A percentile compares a stretch with the other conserved stretches of the same genome.
These are phyloP conservation scores for Tigriopus californicus DNA, from an alignment of 2,888 invertebrate species.

Conservation along the genomic window DNA sequence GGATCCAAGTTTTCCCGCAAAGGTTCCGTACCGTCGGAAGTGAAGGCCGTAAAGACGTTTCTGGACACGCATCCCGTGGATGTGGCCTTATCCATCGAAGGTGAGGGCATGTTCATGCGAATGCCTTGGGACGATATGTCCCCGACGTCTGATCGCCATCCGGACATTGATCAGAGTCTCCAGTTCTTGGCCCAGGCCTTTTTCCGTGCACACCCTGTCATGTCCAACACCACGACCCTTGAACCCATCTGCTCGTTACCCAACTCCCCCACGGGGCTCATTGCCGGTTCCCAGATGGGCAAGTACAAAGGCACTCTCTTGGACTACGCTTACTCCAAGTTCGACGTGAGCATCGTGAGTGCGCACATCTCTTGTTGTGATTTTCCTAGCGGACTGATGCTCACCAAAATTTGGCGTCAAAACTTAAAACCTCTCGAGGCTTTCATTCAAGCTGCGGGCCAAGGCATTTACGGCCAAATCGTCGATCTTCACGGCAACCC, in stretches of 20 bases:
- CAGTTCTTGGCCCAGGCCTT: slow-evolving; percentile 20
- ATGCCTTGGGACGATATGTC: slow-evolving; percentile 24
- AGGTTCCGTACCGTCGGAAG: slow-evolving; percentile 15
- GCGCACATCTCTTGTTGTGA: slow-evolving; percentile 62
- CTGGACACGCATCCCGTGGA: slow-evolving; percentile 47
- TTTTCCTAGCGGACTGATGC: slow-evolving; percentile 45
- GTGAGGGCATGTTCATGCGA: slow-evolving; percentile 45
- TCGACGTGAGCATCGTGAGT: slow-evolving; percentile 29
- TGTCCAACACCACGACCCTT: slow-evolving; percentile 14
- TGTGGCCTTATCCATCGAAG: slow-evolving; percentile 49
- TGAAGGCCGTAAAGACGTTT: slow-evolving; percentile 39
- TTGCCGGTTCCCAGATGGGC: slow-evolving; percentile 18
- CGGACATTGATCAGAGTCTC: slow-evolving; percentile 21
- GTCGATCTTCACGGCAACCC: neutral
- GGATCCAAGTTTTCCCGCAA: slow-evolving; percentile 17
- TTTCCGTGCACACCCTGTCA: slow-evolving; percentile 19
- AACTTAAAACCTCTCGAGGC: slow-evolving; percentile 30
- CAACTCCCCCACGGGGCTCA: slow-evolving; percentile 17
- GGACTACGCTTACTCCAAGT: slow-evolving; percentile 21
- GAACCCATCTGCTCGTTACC: neutral
- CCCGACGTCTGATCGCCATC: slow-evolving; percentile 19
- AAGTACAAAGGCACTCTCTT: slow-evolving; percentile 21
- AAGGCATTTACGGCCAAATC: slow-evolving; percentile 18
- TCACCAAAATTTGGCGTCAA: slow-evolving; percentile 52
- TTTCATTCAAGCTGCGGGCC: slow-evolving; percentile 19